Conservation (phyloP, 2,888 invertebrate genomes). For the Molanna angustata region DNA sequence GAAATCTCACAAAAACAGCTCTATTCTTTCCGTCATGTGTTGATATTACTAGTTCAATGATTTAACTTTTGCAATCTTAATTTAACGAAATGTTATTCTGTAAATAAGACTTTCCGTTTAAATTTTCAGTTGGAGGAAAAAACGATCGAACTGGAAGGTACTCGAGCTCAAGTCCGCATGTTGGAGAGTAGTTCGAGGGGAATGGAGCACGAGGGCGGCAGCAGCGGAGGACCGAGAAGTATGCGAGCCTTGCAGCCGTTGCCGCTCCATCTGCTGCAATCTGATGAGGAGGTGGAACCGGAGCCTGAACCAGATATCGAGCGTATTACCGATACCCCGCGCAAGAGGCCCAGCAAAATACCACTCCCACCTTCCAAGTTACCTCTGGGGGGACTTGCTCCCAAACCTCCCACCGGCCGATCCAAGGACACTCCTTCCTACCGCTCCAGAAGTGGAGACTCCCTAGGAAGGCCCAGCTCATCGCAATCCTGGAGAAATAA, state of each 20-base stretch:
- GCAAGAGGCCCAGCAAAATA: constrained; percentile 66
- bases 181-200: constrained; percentile 57
- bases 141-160: constrained; percentile 81
- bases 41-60: no score
- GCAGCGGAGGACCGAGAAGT: constrained; percentile 41
- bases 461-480: constrained; percentile 53
- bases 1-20: no score
- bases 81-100: no score
- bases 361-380: constrained; percentile 58
- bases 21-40: no score
- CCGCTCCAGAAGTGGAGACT: constrained; percentile 48
- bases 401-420: constrained; percentile 54
- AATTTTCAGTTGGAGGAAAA: constrained; percentile 71
- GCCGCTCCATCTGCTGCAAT: constrained; percentile 50
- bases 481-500: constrained; percentile 48
- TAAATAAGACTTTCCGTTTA: no score
- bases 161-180: constrained; percentile 71
- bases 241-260: constrained; percentile 52
- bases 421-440: constrained; percentile 35
- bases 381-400: constrained; percentile 52
- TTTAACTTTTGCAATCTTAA: no score
- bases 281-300: constrained; percentile 57
- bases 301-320: constrained; percentile 46
- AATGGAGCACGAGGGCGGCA: constrained; percentile 44
- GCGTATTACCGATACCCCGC: constrained; percentile 39